Conservation (phyloP, 2,888 invertebrate genomes). For the Anoncus sp. region DNA sequence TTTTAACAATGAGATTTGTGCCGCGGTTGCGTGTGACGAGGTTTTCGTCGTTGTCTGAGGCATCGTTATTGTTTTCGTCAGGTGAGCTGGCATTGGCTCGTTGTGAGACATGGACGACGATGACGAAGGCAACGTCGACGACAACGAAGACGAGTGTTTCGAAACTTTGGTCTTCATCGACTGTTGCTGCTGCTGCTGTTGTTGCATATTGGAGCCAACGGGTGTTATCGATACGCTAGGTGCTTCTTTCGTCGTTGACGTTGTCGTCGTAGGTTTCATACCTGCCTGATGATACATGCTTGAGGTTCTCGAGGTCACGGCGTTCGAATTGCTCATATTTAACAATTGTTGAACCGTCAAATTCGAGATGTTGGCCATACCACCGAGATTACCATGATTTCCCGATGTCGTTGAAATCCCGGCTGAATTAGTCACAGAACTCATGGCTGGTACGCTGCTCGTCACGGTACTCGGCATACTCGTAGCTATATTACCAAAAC, state of each 20-base stretch:
- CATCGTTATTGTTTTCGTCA: slow-evolving; percentile 70
- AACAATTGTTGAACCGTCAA: slow-evolving; percentile 74
- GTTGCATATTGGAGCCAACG: slow-evolving; percentile 62
- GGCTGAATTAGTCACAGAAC: slow-evolving; percentile 60
- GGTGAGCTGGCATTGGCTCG: slow-evolving; percentile 68
- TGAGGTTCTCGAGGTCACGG: slow-evolving; percentile 64
- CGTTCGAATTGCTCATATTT: slow-evolving; percentile 71
- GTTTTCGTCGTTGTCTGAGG: slow-evolving; percentile 60
- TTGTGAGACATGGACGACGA: slow-evolving; percentile 39
- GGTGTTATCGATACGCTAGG: slow-evolving; percentile 84
- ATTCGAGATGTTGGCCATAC: slow-evolving; percentile 67
- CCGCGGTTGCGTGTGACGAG: slow-evolving; percentile 61
- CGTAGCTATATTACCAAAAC: slow-evolving; percentile 68
- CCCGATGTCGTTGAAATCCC: slow-evolving; percentile 45
- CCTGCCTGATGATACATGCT: slow-evolving; percentile 71
- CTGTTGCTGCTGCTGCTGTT: slow-evolving; percentile 47
- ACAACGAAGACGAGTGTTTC: slow-evolving; percentile 48
- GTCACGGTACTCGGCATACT: slow-evolving; percentile 66
- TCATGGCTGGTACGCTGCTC: slow-evolving; percentile 68
- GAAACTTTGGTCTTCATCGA: slow-evolving; percentile 69
- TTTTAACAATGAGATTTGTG: slow-evolving; percentile 77
- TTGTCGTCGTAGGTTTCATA: slow-evolving; percentile 71
- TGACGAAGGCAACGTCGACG: not conserved
- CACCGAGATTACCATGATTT: slow-evolving; percentile 61
- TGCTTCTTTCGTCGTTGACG: slow-evolving; percentile 81